Evolutionary conservation across 2,113 vertebrate genomes (phyloP), one percentile per base, ranked within the genome.

Genomic region (Thryonomys swinderianus): DNA sequence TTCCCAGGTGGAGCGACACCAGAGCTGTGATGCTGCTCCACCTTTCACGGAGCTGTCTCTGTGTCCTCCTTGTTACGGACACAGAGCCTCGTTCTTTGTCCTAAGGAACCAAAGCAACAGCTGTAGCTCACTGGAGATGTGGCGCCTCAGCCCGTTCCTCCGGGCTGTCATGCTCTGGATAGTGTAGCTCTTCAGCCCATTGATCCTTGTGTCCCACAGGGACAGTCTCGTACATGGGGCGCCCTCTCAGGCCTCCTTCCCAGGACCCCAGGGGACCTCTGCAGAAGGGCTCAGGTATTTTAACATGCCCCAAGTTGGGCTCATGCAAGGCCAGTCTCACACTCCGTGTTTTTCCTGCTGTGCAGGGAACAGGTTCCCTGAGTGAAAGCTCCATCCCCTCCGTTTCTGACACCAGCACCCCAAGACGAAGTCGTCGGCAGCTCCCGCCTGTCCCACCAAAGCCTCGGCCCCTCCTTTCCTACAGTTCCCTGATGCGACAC

Each of bases 401-500:
- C 48, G 90, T 98, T 87, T 99, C 99, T 48, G 99, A 99, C 96
- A 99, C 98, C 97, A 98, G 99, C 96, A 99, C 99, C 1, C 99
- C 99, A 21, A 98, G 98, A 88, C 98, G 99, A 57, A 99, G 99
- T 83, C 99, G 99, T 7, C 99, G 99, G 42, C 99, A 99, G 98
- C 99, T 99, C 71, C 99, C 99, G 0, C 99, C 99, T 0, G 99
- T 99, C 4, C 99, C 99, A 1, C 99, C 99, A 27, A 99, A 99
- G 91, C 99, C 99, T 0, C 99, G 99, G 61, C 99, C 99, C 48
- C 99, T 99, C 96, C 99, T 99, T 48, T 99, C 99, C 95, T 99
- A 99, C 78, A 98, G 99, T 74, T 99, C 99, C 59, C 98, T 99
- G 95, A 98, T 99, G 64, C 99, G 98, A 83, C 99, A 98, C 12